Percentiles rank a stretch among this genome's conserved stretches.
Evolutionary conservation across 2,113 vertebrate genomes (phyloP).

Genomic region (Sitta europaea): DNA sequence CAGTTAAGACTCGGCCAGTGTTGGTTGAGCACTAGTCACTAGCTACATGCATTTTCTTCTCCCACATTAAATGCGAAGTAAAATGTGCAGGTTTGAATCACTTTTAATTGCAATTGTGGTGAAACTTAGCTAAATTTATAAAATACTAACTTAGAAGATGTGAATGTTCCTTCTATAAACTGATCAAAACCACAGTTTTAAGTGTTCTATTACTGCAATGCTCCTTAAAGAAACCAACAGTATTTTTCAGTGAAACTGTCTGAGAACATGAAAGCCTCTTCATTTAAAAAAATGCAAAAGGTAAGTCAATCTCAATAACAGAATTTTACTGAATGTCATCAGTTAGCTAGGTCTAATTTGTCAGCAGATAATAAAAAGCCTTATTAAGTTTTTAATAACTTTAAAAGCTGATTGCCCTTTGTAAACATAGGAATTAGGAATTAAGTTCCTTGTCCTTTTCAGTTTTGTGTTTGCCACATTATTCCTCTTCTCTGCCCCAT

Average conservation of each 20-base stretch:
- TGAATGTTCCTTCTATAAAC: not conserved
- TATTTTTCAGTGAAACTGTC: slow-evolving; percentile 99
- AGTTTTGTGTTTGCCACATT: not conserved
- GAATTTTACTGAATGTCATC: not conserved
- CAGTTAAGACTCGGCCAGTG: not conserved
- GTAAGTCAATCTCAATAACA: slow-evolving; percentile 54
- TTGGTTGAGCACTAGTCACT: not conserved
- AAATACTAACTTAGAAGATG: not conserved
- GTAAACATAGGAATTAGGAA: not conserved
- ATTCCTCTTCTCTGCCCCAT: not conserved
- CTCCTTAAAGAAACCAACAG: slow-evolving; percentile 81
- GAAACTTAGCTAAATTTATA: not conserved
- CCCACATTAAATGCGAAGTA: not conserved
- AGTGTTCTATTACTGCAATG: not conserved
- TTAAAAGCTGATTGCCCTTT: not conserved
- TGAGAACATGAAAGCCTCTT: slow-evolving; percentile 96
- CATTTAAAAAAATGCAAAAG: slow-evolving; percentile 98
- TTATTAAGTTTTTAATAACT: not conserved
- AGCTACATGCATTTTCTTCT: not conserved
- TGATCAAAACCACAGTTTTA: not conserved
- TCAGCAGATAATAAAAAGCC: not conserved
- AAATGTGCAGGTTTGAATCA: not conserved
- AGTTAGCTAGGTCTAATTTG: not conserved
- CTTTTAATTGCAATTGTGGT: not conserved
- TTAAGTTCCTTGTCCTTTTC: not conserved